These are phyloP conservation scores for Ceriagrion tenellum DNA, from an alignment of 2,888 invertebrate genomes.

Conservation along the genomic window DNA sequence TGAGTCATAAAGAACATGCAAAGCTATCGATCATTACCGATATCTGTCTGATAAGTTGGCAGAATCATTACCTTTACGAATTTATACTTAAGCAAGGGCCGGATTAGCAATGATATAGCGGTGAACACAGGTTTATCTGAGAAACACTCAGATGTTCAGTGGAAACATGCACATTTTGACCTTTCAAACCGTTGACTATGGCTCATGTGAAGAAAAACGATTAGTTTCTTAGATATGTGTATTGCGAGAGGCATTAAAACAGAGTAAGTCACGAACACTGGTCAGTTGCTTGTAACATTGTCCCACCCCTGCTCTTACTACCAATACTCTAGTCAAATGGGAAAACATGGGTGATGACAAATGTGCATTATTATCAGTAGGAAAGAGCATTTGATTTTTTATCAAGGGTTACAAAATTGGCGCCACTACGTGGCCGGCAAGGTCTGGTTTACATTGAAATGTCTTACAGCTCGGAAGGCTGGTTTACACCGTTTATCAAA, in stretches of 20 bases:
- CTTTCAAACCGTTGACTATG: background rate
- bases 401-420: too few relatives aligned
- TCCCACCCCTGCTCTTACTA: background rate
- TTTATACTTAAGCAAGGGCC: background rate
- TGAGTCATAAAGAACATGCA: background rate
- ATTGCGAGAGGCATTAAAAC: background rate
- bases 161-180: background rate
- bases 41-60: background rate
- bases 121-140: background rate
- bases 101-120: background rate
- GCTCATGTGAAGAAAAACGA: background rate
- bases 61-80: background rate
- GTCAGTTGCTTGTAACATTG: background rate
- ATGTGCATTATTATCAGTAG: too few relatives aligned
- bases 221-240: background rate
- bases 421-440: too few relatives aligned
- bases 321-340: too few relatives aligned
- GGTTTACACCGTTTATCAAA: too few relatives aligned
- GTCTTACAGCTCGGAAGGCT: too few relatives aligned
- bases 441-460: too few relatives aligned
- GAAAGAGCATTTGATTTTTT: too few relatives aligned
- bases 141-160: background rate
- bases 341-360: too few relatives aligned
- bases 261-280: background rate
- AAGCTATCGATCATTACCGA: background rate